phyloP scores from a whole-genome alignment of 2,113 vertebrate species.

The Silurus meridionalis region DNA sequence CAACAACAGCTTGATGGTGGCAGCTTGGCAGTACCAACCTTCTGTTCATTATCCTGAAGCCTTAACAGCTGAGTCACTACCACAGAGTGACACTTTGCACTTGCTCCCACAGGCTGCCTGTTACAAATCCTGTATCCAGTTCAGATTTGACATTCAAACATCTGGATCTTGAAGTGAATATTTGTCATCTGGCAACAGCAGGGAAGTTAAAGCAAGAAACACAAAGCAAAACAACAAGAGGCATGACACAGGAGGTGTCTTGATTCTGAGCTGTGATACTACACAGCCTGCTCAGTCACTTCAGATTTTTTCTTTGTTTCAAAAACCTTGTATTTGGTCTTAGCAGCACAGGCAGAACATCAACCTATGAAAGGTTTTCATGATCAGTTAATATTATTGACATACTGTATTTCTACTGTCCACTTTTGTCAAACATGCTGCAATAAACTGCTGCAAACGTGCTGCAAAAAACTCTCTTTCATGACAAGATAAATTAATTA shows the following conservation, averaged over 20 bases:
- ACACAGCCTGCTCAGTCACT: too few species aligned
- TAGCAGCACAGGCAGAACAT: constrained; percentile 59
- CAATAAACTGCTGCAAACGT: not conserved
- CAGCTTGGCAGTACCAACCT: not conserved
- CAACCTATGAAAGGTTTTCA: constrained; percentile 35
- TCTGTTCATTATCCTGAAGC: not conserved
- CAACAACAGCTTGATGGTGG: not conserved
- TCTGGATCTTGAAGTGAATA: not conserved
- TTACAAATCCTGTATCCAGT: not conserved
- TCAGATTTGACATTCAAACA: not conserved
- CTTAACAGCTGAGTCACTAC: not conserved
- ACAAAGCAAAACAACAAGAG: not conserved
- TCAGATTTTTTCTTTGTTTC: constrained; percentile 47
- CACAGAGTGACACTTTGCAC: not conserved
- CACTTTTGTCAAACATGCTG: not conserved
- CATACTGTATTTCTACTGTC: not conserved
- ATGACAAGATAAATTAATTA: not conserved
- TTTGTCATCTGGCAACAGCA: constrained; percentile 10
- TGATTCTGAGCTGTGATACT: not conserved
- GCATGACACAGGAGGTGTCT: too few species aligned
- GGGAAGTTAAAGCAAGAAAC: not conserved
- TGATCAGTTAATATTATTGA: not conserved
- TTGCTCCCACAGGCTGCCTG: not conserved
- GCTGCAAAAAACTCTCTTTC: not conserved
- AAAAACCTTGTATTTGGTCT: constrained; percentile 74